Evolutionary conservation across 2,113 vertebrate genomes (phyloP), one percentile per base, ranked within the genome.

Genomic region (Dromiciops gliroides): DNA sequence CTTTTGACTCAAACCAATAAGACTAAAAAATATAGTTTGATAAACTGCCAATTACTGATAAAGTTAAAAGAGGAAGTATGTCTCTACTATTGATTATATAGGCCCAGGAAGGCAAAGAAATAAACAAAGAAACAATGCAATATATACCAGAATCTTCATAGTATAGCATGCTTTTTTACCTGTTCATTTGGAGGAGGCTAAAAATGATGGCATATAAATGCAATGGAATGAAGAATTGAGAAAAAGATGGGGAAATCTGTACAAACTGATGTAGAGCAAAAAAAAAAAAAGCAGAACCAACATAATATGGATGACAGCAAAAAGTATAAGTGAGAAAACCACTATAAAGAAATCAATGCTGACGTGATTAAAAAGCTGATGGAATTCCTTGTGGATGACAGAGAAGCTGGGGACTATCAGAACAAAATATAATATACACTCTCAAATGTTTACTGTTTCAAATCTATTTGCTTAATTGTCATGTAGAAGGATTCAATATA

Each of bases 1-100:
- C 97, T 95, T 97, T 98, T 98, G 97, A 97, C 95, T 89, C 88
- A 95, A 98, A 97, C 47, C 95, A 97, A 95, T 90, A 97, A 97
- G 93, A 52, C 94, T 52, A 92, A 95, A 23, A 49, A 95, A 95
- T 96, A 93, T 56, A 91, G 90, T 94, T n/a, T 90, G 93, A 90
- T 91, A 96, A 97, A 95, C 90, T 97, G 95, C 95, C 95, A 97
- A 96, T 95, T 95, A 44, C 90, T 89, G 93, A 90, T 89, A 92
- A 95, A 94, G 93, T 94, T 90, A 96, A 97, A 90, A 92, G 89
- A 44, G 67, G 44, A 83, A 67, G 92, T 95, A 89, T 83, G 51
- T 31, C 93, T 83, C 67, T 83, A 83, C n/a, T 44, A 91, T 60
- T 96, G 91, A 95, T 97, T 56, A 95, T 83, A 44, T 44, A 23